Evolutionary conservation across 2,113 vertebrate genomes (phyloP).

Genomic region (Saguinus imperator): DNA sequence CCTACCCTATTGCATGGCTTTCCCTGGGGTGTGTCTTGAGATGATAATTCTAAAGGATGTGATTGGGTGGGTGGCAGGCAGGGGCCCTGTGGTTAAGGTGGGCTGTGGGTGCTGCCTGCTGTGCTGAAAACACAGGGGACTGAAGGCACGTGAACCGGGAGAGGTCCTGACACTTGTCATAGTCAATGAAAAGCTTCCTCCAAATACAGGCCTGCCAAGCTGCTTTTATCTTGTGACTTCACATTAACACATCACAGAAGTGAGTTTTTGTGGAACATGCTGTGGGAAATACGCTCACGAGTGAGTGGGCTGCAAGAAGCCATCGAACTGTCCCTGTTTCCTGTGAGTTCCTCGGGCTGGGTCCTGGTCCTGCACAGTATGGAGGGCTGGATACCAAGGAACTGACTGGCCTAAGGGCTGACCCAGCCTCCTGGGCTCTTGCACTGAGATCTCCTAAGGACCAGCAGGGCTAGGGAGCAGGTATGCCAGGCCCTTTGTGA

Average conservation of each 20-base stretch:
- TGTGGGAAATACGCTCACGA: neutral
- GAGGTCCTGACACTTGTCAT: neutral
- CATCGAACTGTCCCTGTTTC: neutral
- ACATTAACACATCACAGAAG: neutral
- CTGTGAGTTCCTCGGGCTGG: neutral
- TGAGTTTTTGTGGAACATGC: neutral
- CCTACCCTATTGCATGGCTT: accelerated
- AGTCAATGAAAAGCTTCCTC: neutral
- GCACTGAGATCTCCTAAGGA: neutral
- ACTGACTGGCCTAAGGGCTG: neutral
- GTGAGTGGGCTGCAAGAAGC: neutral
- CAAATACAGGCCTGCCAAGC: neutral
- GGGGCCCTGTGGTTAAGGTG: neutral
- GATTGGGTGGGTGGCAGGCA: no score
- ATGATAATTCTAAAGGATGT: neutral
- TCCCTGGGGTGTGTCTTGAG: neutral
- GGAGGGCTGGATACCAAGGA: accelerated
- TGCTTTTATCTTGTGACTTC: neutral
- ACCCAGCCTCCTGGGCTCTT: neutral
- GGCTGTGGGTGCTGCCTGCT: neutral
- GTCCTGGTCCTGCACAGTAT: neutral
- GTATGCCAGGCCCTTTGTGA: neutral
- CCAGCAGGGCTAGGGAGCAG: neutral
- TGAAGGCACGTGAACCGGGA: no score
- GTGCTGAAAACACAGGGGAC: no score